Percentiles rank a stretch among this genome's conserved stretches.
These are phyloP conservation scores for Acronicta aceris DNA, from an alignment of 2,888 invertebrate species.

Conservation along the genomic window DNA sequence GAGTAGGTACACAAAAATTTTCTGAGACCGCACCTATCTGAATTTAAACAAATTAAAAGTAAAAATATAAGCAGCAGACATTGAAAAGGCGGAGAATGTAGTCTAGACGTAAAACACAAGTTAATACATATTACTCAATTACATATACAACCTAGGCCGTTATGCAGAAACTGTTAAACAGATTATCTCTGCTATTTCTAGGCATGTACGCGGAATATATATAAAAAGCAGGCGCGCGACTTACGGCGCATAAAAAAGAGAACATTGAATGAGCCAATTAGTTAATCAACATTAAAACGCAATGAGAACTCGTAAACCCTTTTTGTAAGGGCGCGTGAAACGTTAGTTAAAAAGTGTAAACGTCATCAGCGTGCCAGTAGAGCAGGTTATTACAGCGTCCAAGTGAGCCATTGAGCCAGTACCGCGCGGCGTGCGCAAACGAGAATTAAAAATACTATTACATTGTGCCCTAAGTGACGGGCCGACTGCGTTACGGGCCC, in stretches of 20 bases:
- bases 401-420: conserved; percentile 52
- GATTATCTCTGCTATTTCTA: conserved; percentile 10
- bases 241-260: conserved; percentile 17
- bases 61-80: conserved; percentile 20
- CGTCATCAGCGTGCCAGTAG: conserved; percentile 50
- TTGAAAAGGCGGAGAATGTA: conserved; percentile 13
- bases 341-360: conserved; percentile 61
- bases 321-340: conserved; percentile 50
- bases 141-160: conserved; percentile 3
- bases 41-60: conserved; percentile 20
- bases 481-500: conserved; percentile 8
- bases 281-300: conserved; percentile 54
- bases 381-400: conserved; percentile 45
- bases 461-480: conserved; percentile 6
- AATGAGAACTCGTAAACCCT: conserved; percentile 47
- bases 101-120: conserved; percentile 3
- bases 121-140: conserved; percentile 1
- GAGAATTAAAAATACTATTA: conserved; percentile 51
- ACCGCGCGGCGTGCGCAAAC: conserved; percentile 14
- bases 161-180: conserved; percentile 8
- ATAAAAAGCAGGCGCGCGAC: conserved; percentile 10
- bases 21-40: neutral
- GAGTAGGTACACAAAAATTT: no score
- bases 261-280: conserved; percentile 34
- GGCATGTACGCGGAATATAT: conserved; percentile 15